phyloP scores from a whole-genome alignment of 2,888 invertebrate species.

The Oscheius sp. region DNA sequence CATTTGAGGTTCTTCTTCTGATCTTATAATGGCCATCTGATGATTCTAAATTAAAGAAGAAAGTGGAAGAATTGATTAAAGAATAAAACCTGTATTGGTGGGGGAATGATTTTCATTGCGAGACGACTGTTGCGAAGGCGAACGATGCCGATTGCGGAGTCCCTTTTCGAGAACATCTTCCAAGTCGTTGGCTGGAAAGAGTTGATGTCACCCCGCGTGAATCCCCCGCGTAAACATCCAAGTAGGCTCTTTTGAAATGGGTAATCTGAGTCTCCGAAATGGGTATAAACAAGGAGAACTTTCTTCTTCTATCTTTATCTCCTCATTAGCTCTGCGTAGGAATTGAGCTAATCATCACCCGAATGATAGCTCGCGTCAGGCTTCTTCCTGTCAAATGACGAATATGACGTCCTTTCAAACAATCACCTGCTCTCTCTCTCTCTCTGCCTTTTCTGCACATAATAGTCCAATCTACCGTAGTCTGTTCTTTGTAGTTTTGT shows the following conservation, averaged over 20 bases:
- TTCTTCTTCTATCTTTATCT: neutral
- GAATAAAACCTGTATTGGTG: conserved; percentile 33
- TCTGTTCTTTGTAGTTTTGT: no score
- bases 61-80: no score
- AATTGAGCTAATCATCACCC: neutral
- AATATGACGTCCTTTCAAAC: neutral
- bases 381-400: neutral
- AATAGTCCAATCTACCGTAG: no score
- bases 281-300: neutral
- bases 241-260: neutral
- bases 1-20: conserved; percentile 77
- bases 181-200: conserved; percentile 42
- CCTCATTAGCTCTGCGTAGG: neutral
- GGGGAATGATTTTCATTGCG: conserved; percentile 39
- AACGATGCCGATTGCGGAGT: conserved; percentile 35
- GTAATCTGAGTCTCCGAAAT: no score
- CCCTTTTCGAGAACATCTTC: conserved; percentile 34
- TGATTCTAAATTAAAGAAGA: neutral
- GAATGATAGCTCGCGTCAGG: neutral
- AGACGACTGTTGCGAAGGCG: conserved; percentile 37
- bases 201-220: conserved; percentile 20
- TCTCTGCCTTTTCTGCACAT: no score
- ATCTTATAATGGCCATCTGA: conserved; percentile 72
- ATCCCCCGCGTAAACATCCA: conserved; percentile 14
- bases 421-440: neutral